Base-by-base conservation (phyloP, 2,888 invertebrate genomes). In the Phragmatobia fuliginosa region DNA sequence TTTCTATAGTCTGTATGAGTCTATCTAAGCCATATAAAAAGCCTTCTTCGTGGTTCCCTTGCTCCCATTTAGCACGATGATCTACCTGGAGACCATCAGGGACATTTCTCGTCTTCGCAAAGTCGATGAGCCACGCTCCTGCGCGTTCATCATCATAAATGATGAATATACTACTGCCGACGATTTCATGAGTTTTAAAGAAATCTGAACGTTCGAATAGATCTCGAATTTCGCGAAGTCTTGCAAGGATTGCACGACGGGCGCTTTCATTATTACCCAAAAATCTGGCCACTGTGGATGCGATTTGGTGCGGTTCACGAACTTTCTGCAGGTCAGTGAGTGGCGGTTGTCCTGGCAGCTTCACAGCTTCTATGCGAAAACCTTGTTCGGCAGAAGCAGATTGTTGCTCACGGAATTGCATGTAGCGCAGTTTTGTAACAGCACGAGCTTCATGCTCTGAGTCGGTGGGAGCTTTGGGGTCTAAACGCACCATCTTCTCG, bases 21-120 rank as follows among this genome's bases (percentile, higher is more conserved):
- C 98, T 97, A 93, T 99, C 99, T 83, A 99, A 96, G 69, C 99
- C 99, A 81, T 96, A 97, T 33, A 99, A 96, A 85, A 99, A 97
- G 11, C 99, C 99, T 91, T 99, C 99, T 91, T 99, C 99, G 87
- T 98, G 98, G 90, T 99, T 99, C n/a, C 99, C 99, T 79, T 98
- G 97, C 73, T 96, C 89, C 99, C 99, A 99, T 21, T 96, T 95
- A 11, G 95, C 95, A 70, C 98, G 96, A 89, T 99, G 99, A 79
- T 97, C 96, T 25, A 99, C 96, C 65, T 92, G 94, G 33, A 96
- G 83, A 16, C 97, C 97, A 32, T 96, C 96, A 0, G 98, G 97
- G 62, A 99, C 94, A 67, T 96, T 95, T 67, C 97, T 96, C 0
- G 99, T 98, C 90, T 99, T 99, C 63, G 99, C 99, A 89, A 99